phyloP scores from a whole-genome alignment of 2,888 invertebrate species.

The Eubasilissa splendida region DNA sequence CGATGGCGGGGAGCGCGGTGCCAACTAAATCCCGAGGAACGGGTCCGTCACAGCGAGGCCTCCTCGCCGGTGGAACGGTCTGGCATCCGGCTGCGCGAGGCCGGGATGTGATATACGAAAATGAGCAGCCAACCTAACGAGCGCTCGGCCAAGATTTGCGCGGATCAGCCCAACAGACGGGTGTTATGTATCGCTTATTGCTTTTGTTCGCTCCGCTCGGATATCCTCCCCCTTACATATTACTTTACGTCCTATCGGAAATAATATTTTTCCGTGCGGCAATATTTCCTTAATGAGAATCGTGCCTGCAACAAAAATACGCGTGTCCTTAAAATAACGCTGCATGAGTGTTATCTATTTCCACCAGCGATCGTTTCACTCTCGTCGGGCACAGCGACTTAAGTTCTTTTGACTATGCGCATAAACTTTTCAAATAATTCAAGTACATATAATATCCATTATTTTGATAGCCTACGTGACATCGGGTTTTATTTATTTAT shows the following conservation, averaged over 20 bases:
- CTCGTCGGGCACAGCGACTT: neutral
- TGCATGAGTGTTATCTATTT: constrained; percentile 49
- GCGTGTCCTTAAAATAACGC: constrained; percentile 48
- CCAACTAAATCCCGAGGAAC: constrained; percentile 51
- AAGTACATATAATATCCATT: no score
- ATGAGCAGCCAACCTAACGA: constrained; percentile 46
- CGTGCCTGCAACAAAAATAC: constrained; percentile 58
- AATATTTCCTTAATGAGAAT: constrained; percentile 58
- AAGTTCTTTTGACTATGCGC: no score
- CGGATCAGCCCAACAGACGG: constrained; percentile 45
- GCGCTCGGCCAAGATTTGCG: constrained; percentile 46
- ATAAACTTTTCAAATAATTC: no score
- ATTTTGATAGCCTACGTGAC: no score
- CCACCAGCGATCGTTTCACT: constrained; percentile 23
- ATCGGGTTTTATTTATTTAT: no score
- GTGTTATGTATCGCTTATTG: constrained; percentile 58
- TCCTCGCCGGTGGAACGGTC: constrained; percentile 2
- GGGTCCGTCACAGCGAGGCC: constrained; percentile 55
- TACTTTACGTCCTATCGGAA: constrained; percentile 54
- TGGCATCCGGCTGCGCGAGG: neutral
- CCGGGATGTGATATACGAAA: constrained; percentile 49
- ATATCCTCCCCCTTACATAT: constrained; percentile 53
- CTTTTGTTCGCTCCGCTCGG: constrained; percentile 56
- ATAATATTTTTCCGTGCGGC: constrained; percentile 58
- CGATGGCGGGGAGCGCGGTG: constrained; percentile 23